Evolutionary conservation across 2,888 invertebrate genomes (phyloP).

Genomic region (Cyclophora punctaria): DNA sequence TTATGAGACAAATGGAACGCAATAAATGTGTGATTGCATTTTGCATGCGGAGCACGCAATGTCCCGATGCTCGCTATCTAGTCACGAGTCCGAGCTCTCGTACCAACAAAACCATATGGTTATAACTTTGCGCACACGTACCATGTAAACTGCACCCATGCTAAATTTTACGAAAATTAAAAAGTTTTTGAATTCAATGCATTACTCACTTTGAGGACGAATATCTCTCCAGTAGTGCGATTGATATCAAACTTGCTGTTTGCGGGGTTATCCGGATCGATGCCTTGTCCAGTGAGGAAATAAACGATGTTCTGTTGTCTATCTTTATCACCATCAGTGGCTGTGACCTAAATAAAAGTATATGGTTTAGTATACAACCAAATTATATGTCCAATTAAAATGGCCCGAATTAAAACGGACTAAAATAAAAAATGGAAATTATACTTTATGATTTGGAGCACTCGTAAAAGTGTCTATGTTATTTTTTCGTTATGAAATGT

Average conservation of each 20-base stretch:
- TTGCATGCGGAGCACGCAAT: constrained; percentile 42
- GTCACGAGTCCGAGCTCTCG: constrained; percentile 23
- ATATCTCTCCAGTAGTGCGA: constrained; percentile 95
- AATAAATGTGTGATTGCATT: constrained; percentile 50
- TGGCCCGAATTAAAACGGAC: background rate
- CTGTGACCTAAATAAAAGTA: constrained; percentile 83
- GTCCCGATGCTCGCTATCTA: constrained; percentile 28
- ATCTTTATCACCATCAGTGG: constrained; percentile 96
- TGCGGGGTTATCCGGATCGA: constrained; percentile 94
- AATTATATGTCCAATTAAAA: no score
- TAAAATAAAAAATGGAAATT: background rate
- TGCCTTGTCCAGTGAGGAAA: constrained; percentile 95
- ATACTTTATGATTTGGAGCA: no score
- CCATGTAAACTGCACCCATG: constrained; percentile 3
- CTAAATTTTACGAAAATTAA: constrained; percentile 7
- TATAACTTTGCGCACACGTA: constrained; percentile 10
- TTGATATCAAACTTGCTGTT: constrained; percentile 98
- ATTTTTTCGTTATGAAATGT: no score
- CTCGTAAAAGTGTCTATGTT: no score
- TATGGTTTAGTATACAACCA: no score
- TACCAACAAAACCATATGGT: constrained; percentile 18
- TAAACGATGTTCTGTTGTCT: constrained; percentile 96
- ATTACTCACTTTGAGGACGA: constrained; percentile 88
- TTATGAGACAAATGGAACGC: constrained; percentile 43
- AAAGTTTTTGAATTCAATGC: constrained; percentile 6